Evolutionary conservation across 2,113 vertebrate species (phyloP), one percentile per base, ranked within the genome.

Genomic region (Phaethon lepturus): DNA sequence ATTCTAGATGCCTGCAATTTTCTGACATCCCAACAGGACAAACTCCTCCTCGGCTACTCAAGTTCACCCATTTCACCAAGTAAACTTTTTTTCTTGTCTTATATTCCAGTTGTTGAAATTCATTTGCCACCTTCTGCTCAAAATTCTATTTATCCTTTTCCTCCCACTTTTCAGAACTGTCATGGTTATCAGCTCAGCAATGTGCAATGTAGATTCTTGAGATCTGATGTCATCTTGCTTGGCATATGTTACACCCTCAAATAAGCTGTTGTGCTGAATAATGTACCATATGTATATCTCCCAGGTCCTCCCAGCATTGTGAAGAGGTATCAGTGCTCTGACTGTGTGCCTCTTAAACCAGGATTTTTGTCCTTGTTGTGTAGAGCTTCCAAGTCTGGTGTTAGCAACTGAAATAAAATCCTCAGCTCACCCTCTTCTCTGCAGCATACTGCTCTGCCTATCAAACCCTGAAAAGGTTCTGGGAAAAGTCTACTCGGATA

Each of bases 161-260:
- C 94, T 93, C 94, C 91, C 95, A 95, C 96, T 95, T 96, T 90
- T 95, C 97, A 95, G 64, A 96, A 86, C 91, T 94, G 83, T 95
- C 42, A 38, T 76, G 74, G 73, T 95, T 95, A 96, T 95, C 94
- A 93, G 58, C 73, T 88, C 53, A 87, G 94, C 49, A 95, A 82
- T 60, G 60, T 95, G 86, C 63, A 64, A 81, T 96, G 45, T 86
- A 79, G 94, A 93, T 95, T 94, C 77, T 72, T 87, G 76, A 93
- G 69, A 96, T 92, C 66, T 93, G 94, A 97, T 95, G 89, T 94
- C 86, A 94, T 96, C 77, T 82, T 85, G 35, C 80, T 64, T 85
- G 84, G 86, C 94, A 95, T 97, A 96, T 97, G 91, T 91, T 95
- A 94, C 93, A 92, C 86, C 95, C 59, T 95, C 88, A 94, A 84